Base-by-base conservation (phyloP, 2,888 invertebrate species). In the Orthosia cruda region DNA sequence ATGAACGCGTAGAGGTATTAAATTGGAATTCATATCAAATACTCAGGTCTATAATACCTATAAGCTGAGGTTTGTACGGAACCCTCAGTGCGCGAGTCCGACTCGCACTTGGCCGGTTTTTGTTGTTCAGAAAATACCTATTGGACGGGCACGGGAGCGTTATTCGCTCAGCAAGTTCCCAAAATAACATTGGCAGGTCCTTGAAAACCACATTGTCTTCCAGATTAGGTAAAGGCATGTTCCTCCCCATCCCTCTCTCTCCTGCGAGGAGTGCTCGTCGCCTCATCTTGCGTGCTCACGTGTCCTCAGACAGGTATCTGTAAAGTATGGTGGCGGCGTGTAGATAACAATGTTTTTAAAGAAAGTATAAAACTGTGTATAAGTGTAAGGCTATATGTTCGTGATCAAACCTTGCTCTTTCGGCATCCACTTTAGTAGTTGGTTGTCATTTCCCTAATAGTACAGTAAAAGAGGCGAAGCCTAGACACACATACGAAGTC, bases 181-280 rank as follows among this genome's bases (percentile, higher is more conserved):
- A 78, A 89, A 91, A 92, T 92, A 94, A 92, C 94, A 91, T 92
- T 92, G 92, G 89, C 92, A 90, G 90, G 91, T 91, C 93, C 91
- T 90, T 92, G 92, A 90, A 88, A 85, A 88, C 86, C 87, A 90
- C 94, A 96, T 96, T 96, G 96, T 96, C 89, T 95, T 95, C 96
- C 96, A 93, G 94, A 94, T 96, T 95, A 94, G 96, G 96, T 93
- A 94, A 93, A 94, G 94, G 94, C 95, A 95, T 95, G 93, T 89
- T 79, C 86, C 82, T 83, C 81, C 83, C 83, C 84, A 77, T 85
- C 86, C 78, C 83, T 80, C 75, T 82, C 83, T 52, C 86, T 80
- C 76, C 68, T 75, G 73, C 72, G 71, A 76, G 71, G 80, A 82
- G 77, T 77, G 49, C 80, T 85, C 71, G 74, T 72, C 85, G 88